phyloP scores from a whole-genome alignment of 2,113 vertebrate genomes.

The Actenoides lindsayi region DNA sequence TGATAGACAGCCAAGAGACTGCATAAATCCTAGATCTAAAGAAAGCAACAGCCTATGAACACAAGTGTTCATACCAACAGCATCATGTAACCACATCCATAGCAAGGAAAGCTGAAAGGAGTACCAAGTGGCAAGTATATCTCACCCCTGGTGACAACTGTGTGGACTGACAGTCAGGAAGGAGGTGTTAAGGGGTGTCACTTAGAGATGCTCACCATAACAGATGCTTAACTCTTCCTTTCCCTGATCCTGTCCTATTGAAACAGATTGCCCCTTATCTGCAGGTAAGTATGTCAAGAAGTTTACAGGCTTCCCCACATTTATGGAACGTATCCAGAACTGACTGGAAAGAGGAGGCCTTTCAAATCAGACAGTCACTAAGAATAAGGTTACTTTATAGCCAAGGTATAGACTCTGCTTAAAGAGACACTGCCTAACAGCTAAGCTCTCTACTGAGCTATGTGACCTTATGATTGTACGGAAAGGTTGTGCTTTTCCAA shows the following conservation, averaged over 20 bases:
- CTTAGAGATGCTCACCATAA: neutral
- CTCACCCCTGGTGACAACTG: neutral
- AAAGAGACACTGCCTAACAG: neutral
- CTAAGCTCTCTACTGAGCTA: neutral
- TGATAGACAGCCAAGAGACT: neutral
- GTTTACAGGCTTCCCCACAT: neutral
- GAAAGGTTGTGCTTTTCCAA: slow-evolving; percentile 17
- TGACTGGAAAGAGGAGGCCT: neutral
- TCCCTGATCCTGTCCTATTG: neutral
- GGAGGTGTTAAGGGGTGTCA: neutral
- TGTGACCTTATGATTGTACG: slow-evolving; percentile 29
- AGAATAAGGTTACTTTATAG: neutral
- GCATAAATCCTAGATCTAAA: neutral
- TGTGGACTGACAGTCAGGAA: neutral
- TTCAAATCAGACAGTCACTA: neutral
- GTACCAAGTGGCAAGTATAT: neutral
- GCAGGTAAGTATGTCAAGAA: neutral
- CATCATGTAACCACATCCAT: neutral
- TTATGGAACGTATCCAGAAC: neutral
- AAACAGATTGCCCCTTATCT: neutral
- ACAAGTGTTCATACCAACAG: neutral
- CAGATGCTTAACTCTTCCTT: neutral
- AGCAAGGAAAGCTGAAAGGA: neutral
- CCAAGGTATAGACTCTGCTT: neutral
- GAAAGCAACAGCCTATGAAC: neutral